Evolutionary conservation across 2,113 vertebrate species (phyloP).

Genomic region (Sinocyclocheilus maitianheensis): DNA sequence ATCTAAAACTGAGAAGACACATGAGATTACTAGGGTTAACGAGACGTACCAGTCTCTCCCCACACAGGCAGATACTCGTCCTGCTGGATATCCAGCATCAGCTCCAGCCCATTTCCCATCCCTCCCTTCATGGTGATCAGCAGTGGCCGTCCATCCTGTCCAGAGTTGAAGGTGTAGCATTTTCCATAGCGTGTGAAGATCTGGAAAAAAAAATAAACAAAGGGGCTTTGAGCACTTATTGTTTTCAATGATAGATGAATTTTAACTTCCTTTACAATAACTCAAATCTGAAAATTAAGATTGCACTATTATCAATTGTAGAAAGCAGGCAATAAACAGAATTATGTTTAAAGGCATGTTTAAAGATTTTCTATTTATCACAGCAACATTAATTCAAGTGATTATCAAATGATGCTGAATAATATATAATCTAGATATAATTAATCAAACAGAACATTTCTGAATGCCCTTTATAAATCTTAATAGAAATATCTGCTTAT

Average conservation of each 20-base stretch:
- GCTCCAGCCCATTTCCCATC: constrained; percentile 95
- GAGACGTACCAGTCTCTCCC: constrained; percentile 91
- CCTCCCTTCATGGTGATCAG: constrained; percentile 94
- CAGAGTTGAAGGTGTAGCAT: constrained; percentile 97
- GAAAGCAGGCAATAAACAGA: not conserved
- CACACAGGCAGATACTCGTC: constrained; percentile 97
- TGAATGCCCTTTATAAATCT: not conserved
- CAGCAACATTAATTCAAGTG: not conserved
- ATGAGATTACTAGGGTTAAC: not conserved
- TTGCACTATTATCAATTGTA: not conserved
- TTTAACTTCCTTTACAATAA: too few relatives aligned
- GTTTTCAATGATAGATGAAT: too few relatives aligned
- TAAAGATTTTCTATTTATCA: not conserved
- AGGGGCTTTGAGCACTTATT: not conserved
- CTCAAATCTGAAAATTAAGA: not conserved
- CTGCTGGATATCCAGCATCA: constrained; percentile 98
- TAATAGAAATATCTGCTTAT: not conserved
- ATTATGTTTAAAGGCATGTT: not conserved
- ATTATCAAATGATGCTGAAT: not conserved
- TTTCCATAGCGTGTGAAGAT: constrained; percentile 98
- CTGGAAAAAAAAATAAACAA: constrained; percentile 70
- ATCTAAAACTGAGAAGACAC: not conserved
- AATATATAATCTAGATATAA: not conserved
- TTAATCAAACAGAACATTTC: not conserved
- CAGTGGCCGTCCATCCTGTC: constrained; percentile 85